A percentile compares a stretch with the other conserved stretches of the same genome.
Evolutionary conservation across 2,797 vertebrate species (phyloP).

Genomic region (Pachyuromys duprasi): DNA sequence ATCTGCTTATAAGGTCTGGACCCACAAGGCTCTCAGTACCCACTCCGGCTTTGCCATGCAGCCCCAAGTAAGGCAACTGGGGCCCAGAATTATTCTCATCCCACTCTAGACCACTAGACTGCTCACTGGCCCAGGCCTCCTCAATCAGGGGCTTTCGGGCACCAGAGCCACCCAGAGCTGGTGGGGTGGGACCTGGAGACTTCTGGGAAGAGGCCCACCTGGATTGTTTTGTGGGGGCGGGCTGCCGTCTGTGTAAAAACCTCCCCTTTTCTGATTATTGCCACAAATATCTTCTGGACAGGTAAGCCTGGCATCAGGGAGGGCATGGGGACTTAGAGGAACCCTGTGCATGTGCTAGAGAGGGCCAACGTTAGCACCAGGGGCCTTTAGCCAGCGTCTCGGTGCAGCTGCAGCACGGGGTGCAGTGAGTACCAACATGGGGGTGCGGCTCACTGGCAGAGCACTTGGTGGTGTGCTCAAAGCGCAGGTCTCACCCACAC

Average conservation of each 20-base stretch:
- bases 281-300: background rate
- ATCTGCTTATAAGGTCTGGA: background rate
- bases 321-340: background rate
- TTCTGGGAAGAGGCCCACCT: background rate
- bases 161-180: background rate
- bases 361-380: background rate
- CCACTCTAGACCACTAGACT: background rate
- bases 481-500: background rate
- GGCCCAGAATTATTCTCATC: background rate
- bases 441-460: background rate
- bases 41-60: background rate
- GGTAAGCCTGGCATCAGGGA: background rate
- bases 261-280: background rate
- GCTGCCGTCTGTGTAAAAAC: background rate
- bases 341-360: fast-evolving
- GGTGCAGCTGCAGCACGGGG: background rate
- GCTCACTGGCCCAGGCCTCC: background rate
- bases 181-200: background rate
- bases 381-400: background rate
- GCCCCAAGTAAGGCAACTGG: background rate
- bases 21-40: fast-evolving
- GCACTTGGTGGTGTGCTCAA: background rate
- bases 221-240: background rate
- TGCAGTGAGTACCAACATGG: too few relatives aligned
- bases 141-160: background rate